Evolutionary conservation across 2,113 vertebrate genomes (phyloP).

Genomic region (Petroica traversi): DNA sequence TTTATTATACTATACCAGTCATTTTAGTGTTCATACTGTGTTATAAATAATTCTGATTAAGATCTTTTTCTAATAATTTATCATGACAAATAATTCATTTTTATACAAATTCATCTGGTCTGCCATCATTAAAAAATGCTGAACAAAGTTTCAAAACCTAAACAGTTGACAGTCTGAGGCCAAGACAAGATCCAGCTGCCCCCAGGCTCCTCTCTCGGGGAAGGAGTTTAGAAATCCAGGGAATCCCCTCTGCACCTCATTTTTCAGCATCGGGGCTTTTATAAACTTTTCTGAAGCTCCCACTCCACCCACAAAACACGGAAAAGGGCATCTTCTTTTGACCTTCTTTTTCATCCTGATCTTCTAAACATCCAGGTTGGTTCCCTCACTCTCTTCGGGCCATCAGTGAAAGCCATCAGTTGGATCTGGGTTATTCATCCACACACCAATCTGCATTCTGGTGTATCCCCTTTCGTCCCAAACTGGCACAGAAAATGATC

Average conservation of each 20-base stretch:
- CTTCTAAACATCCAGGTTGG: background rate
- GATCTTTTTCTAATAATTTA: background rate
- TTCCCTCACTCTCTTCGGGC: background rate
- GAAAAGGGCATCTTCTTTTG: rapidly evolving
- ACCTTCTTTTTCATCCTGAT: background rate
- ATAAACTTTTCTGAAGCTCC: background rate
- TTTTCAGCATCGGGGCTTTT: background rate
- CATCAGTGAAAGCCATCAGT: background rate
- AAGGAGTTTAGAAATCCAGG: background rate
- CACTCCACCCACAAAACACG: background rate
- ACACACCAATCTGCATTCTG: background rate
- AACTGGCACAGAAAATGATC: background rate
- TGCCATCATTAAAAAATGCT: background rate
- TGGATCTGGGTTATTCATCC: background rate
- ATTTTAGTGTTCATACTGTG: too few species aligned
- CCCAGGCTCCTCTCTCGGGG: background rate
- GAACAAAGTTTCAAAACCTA: background rate
- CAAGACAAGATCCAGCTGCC: background rate
- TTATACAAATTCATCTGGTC: background rate
- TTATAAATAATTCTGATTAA: background rate
- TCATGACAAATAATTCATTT: background rate
- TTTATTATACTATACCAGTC: too few species aligned
- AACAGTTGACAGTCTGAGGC: background rate
- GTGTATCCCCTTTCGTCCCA: background rate
- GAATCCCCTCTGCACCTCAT: background rate